Evolutionary conservation across 2,888 invertebrate species (phyloP).

Genomic region (Drosophila macrospina): DNA sequence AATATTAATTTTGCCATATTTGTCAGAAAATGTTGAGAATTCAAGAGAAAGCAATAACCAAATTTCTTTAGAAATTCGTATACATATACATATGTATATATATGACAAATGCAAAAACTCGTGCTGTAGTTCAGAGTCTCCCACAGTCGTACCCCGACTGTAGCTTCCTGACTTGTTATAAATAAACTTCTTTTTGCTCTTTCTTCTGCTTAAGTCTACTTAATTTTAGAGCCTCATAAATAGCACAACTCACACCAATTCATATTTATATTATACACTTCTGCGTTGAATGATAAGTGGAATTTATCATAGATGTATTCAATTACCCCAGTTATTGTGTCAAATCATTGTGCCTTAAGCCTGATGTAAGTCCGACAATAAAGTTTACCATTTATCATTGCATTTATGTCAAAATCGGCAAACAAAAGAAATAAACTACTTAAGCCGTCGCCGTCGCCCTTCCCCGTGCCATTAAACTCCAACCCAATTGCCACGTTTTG

Average conservation of each 20-base stretch:
- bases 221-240: not conserved
- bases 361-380: conserved; percentile 15
- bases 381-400: conserved; percentile 49
- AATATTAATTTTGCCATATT: no score
- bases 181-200: not conserved
- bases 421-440: conserved; percentile 51
- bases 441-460: no score
- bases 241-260: not conserved
- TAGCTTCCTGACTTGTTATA: no score
- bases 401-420: conserved; percentile 24
- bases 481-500: conserved; percentile 31
- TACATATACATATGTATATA: no score
- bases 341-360: conserved; percentile 33
- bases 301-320: conserved; percentile 5
- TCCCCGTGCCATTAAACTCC: not conserved
- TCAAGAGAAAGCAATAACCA: no score
- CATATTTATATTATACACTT: no score
- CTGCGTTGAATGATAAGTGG: not conserved
- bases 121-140: no score
- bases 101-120: no score
- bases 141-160: no score
- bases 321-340: conserved; percentile 18
- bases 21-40: no score
- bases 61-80: no score
- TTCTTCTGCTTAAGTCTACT: no score